phyloP scores from a whole-genome alignment of 2,113 vertebrate genomes.

The Entelurus aequoreus region DNA sequence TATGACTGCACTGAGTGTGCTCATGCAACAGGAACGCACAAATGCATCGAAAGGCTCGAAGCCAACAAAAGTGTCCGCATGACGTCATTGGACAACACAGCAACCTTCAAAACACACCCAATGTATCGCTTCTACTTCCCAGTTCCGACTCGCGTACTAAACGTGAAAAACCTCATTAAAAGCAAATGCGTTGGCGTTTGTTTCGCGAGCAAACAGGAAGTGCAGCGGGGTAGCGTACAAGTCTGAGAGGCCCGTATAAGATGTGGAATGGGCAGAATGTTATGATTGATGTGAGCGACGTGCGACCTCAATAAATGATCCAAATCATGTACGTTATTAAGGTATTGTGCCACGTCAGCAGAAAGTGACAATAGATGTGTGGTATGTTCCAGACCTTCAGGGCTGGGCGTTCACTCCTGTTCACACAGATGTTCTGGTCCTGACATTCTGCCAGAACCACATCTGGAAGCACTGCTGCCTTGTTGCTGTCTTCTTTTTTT shows the following conservation, averaged over 20 bases:
- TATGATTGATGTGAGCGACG: slow-evolving; percentile 41
- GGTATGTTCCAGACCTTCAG: slow-evolving; percentile 11
- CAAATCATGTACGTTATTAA: neutral
- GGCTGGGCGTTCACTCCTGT: slow-evolving; percentile 30
- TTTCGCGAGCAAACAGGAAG: slow-evolving; percentile 41
- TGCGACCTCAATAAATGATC: neutral
- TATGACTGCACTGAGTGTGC: too few relatives aligned
- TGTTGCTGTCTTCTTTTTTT: slow-evolving; percentile 27
- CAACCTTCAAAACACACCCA: neutral
- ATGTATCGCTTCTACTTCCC: neutral
- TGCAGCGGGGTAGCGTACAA: slow-evolving; percentile 22
- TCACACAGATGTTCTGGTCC: slow-evolving; percentile 36
- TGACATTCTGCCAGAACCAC: slow-evolving; percentile 37
- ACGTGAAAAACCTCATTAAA: neutral
- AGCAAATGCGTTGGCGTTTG: neutral
- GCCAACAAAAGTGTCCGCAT: neutral
- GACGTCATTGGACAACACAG: neutral
- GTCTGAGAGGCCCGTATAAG: slow-evolving; percentile 31
- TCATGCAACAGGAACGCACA: neutral
- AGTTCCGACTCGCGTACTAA: neutral
- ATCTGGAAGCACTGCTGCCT: slow-evolving; percentile 64
- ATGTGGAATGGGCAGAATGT: slow-evolving; percentile 26
- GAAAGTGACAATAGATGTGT: slow-evolving; percentile 14
- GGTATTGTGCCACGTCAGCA: slow-evolving; percentile 22
- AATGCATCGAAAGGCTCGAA: neutral